These are phyloP conservation scores for Caenorhabditis panamensis DNA, from an alignment of 2,888 invertebrate species.

Conservation along the genomic window DNA sequence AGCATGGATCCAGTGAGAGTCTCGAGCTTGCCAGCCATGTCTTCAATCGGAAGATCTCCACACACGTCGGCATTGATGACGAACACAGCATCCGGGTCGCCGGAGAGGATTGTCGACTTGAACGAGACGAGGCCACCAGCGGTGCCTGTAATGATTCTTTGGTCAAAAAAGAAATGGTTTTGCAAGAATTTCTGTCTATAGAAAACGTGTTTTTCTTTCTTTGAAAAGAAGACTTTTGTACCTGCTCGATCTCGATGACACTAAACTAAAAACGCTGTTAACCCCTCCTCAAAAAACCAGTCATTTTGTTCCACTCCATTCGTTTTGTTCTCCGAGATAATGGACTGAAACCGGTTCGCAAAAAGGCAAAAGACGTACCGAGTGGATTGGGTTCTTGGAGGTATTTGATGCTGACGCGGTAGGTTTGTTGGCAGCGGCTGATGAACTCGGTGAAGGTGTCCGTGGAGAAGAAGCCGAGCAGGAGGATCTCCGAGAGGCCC, in stretches of 20 bases:
- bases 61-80: conserved; percentile 98
- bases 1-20: conserved; percentile 66
- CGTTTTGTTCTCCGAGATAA: conserved; percentile 1
- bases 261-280: background rate
- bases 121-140: conserved; percentile 98
- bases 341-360: conserved; percentile 38
- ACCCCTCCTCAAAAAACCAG: background rate
- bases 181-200: background rate
- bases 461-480: conserved; percentile 93
- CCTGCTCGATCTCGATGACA: background rate
- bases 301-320: conserved; percentile 33
- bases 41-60: conserved; percentile 91
- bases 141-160: conserved; percentile 86
- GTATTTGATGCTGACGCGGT: conserved; percentile 84
- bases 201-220: background rate
- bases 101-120: conserved; percentile 87
- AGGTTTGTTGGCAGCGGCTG: conserved; percentile 84
- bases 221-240: conserved; percentile 1
- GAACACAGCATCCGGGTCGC: conserved; percentile 85
- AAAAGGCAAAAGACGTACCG: conserved; percentile 82
- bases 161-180: background rate
- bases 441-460: conserved; percentile 91
- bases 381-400: conserved; percentile 93
- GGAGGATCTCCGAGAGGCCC: conserved; percentile 91
- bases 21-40: conserved; percentile 84